These are phyloP conservation scores for Benitochromis conjunctus DNA, from an alignment of 2,113 vertebrate species.

Conservation along the genomic window DNA sequence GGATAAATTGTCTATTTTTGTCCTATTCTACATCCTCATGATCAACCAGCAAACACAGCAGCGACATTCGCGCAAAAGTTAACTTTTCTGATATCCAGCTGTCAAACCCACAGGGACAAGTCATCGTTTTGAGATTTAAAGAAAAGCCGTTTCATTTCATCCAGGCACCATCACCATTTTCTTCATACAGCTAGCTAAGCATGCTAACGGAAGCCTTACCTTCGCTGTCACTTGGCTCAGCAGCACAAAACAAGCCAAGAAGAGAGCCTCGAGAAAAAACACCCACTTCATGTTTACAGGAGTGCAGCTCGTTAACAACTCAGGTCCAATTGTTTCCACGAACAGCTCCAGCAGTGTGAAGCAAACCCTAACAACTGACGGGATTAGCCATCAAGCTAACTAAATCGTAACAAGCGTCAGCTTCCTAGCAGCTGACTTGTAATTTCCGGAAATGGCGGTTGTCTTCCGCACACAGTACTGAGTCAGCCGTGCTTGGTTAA, in stretches of 20 bases:
- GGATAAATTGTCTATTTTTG: neutral
- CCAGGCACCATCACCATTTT: neutral
- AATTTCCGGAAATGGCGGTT: conserved; percentile 22
- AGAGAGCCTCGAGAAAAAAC: neutral
- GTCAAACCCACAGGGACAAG: neutral
- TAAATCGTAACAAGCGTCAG: conserved; percentile 27
- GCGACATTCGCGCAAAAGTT: neutral
- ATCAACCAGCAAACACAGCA: neutral
- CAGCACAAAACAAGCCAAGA: conserved; percentile 47
- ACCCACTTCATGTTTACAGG: conserved; percentile 45
- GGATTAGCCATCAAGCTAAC: conserved; percentile 11
- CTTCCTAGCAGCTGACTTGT: conserved; percentile 52
- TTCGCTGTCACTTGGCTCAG: conserved; percentile 65
- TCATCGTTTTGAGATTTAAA: neutral
- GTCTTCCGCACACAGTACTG: neutral
- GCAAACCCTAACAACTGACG: neutral
- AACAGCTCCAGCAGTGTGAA: neutral
- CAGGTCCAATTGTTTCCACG: neutral
- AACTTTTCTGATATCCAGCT: neutral
- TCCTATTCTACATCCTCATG: neutral
- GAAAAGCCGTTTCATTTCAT: neutral
- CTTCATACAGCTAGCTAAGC: neutral
- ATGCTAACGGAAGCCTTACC: conserved; percentile 58
- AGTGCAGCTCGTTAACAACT: neutral
- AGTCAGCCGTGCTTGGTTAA: neutral